Evolutionary conservation across 2,797 vertebrate species (phyloP), one percentile per base, ranked within the genome.

Genomic region (Petrocephalus schoutedeni): DNA sequence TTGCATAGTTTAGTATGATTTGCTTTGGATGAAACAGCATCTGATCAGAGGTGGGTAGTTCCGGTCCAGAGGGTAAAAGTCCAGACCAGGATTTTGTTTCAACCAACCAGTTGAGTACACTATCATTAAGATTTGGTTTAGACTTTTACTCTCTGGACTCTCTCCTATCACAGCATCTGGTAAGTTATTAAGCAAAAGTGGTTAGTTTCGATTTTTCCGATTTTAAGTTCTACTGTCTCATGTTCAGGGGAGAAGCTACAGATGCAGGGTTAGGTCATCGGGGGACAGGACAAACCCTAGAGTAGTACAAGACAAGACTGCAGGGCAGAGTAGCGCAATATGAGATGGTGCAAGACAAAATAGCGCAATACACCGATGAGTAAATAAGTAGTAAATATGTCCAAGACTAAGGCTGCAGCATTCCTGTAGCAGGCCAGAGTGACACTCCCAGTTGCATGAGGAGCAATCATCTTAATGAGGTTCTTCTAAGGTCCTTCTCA

Each of bases 401-500:
- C n/a, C 59, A 23, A 23, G 5, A 2, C 67, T 12, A 2, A 74
- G 14, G 67, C 36, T 41, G 14, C 10, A 74, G 5, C 67, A 41
- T 41, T 74, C 4, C 14, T 41, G 67, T 74, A 74, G 67, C 32
- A 16, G 67, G 14, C 14, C 32, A 32, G 36, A 49, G n/a, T 10
- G 9, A 41, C 4, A 64, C n/a, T 5, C 19, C 23, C 64, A 71
- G 23, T 5, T 7, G 64, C 32, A 28, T 4, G 64, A 71, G 36
- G n/a, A 45, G 67, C n/a, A 8, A 36, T 74, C 14, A 74, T 74
- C 32, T 2, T 8, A 74, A 41, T 6, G 67, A 74, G 67, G 67
- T 41, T 19, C 28, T 23, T 45, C 4, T 19, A 23, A 32, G 54
- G 32, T 49, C 41, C 89, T 64, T 21, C 91, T 89, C 92, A 99